These are phyloP conservation scores for Ridgeia piscesae DNA, from an alignment of 1,140 invertebrate genomes.

Conservation along the genomic window DNA sequence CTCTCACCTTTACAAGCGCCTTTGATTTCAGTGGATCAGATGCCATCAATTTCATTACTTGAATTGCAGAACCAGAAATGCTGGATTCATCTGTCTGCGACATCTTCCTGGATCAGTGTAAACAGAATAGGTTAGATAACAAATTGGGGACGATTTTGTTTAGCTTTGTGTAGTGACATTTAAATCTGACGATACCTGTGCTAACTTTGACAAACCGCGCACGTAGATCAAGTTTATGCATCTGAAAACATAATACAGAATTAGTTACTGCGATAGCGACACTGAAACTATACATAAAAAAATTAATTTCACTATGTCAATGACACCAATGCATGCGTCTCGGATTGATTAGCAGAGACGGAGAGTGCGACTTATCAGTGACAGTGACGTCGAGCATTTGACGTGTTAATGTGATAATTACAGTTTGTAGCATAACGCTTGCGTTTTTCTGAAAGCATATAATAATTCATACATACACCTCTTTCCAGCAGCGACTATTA, in stretches of 20 bases:
- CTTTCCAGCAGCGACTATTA: background rate
- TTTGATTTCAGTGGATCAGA: constrained; percentile 9
- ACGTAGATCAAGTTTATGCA: background rate
- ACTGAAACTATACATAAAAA: background rate
- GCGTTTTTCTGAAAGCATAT: background rate
- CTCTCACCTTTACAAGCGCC: background rate
- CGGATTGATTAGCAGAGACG: no score
- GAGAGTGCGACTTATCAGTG: no score
- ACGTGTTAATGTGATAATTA: background rate
- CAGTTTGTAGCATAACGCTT: background rate
- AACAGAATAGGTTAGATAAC: background rate
- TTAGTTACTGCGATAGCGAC: background rate
- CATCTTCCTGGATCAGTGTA: background rate
- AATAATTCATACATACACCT: background rate
- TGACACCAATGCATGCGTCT: background rate
- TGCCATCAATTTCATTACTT: constrained; percentile 11
- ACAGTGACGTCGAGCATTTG: background rate
- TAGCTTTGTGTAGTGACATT: background rate
- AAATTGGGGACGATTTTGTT: background rate
- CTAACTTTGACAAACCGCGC: background rate
- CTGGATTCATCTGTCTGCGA: background rate
- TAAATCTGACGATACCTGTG: background rate
- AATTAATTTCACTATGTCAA: background rate
- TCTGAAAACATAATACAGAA: background rate
- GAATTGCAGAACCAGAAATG: constrained; percentile 3